Evolutionary conservation across 2,888 invertebrate species (phyloP).

Genomic region (Parochlus steinenii): DNA sequence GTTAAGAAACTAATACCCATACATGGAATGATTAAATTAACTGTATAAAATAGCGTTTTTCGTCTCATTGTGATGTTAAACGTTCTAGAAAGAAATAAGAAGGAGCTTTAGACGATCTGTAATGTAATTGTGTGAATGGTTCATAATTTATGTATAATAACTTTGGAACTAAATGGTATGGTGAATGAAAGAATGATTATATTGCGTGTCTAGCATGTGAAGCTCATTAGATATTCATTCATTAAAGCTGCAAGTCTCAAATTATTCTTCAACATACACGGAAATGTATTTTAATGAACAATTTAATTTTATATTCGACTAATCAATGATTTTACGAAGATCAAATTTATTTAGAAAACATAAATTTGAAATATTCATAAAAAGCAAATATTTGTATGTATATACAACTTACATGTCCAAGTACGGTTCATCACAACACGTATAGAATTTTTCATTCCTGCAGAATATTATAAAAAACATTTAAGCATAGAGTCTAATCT

Average conservation of each 20-base stretch:
- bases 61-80: slow-evolving; percentile 96
- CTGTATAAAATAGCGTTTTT: slow-evolving; percentile 92
- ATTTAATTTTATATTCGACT: not conserved
- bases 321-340: not conserved
- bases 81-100: slow-evolving; percentile 51
- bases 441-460: slow-evolving; percentile 86
- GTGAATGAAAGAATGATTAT: slow-evolving; percentile 18
- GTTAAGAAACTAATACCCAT: slow-evolving; percentile 95
- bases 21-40: slow-evolving; percentile 92
- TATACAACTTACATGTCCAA: slow-evolving; percentile 40
- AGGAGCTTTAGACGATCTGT: too few species aligned
- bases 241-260: too few species aligned
- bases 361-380: too few species aligned
- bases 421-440: slow-evolving; percentile 94
- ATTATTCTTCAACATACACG: not conserved
- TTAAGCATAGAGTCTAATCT: slow-evolving; percentile 7
- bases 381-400: not conserved
- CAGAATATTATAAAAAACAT: slow-evolving; percentile 19
- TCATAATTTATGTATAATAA: too few species aligned
- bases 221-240: too few species aligned
- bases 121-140: too few species aligned
- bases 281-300: not conserved
- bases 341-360: too few species aligned
- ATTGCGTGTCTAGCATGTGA: not conserved
- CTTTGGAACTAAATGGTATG: too few species aligned